Percentiles rank a stretch among this genome's conserved stretches.
phyloP scores from a whole-genome alignment of 92 coral and sea anemone species.

The Phenganax subtilis region DNA sequence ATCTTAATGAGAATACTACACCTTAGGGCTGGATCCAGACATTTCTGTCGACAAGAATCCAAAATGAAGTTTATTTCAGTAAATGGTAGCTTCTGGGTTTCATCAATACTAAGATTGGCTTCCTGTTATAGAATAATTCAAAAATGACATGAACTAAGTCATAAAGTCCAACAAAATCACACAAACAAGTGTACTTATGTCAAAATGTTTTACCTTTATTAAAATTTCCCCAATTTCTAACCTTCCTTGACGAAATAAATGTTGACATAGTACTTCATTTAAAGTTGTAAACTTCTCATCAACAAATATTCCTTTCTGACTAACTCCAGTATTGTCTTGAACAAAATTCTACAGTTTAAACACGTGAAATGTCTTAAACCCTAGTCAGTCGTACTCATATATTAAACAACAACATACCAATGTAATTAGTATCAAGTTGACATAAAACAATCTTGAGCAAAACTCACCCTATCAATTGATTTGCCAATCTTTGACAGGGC shows the following conservation, averaged over 20 bases:
- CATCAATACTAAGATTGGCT: conserved; percentile 70
- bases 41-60: conserved; percentile 76
- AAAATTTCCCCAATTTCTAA: conserved; percentile 85
- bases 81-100: conserved; percentile 80
- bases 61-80: conserved; percentile 88
- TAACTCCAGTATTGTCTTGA: conserved; percentile 84
- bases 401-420: too few species aligned
- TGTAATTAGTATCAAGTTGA: background rate
- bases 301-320: conserved; percentile 82
- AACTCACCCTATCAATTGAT: conserved; percentile 86
- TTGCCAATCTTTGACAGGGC: conserved; percentile 96
- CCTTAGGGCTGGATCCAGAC: conserved; percentile 89
- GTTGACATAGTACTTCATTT: conserved; percentile 94
- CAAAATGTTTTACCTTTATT: conserved; percentile 55
- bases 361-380: background rate
- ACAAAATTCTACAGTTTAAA: conserved; percentile 64
- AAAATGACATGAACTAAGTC: background rate
- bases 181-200: background rate
- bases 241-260: conserved; percentile 90
- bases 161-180: background rate
- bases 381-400: too few species aligned
- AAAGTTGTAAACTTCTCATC: conserved; percentile 71
- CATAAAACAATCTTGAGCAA: background rate
- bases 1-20: conserved; percentile 9
- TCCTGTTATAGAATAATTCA: conserved; percentile 46